Conservation (phyloP, 2,888 invertebrate species). For the Watsonalla binaria region DNA sequence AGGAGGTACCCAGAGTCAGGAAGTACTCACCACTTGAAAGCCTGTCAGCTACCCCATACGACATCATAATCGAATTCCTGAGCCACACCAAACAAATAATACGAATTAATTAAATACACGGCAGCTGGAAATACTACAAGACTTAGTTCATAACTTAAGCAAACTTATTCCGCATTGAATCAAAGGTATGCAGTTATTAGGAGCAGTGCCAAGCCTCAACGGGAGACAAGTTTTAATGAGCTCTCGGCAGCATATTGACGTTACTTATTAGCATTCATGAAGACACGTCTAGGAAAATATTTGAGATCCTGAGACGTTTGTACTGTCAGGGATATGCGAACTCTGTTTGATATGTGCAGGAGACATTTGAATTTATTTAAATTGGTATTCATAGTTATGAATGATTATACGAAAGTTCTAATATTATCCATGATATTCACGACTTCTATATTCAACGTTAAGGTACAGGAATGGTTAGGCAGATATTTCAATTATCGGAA, state of each 20-base stretch:
- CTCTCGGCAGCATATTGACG: slow-evolving; percentile 17
- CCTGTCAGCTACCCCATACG: no score
- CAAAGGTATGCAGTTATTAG: slow-evolving; percentile 26
- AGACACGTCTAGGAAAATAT: slow-evolving; percentile 10
- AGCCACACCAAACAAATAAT: no score
- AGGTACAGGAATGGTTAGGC: no score
- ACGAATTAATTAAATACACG: slow-evolving; percentile 3
- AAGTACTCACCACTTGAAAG: no score
- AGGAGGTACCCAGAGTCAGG: no score
- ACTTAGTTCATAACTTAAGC: slow-evolving; percentile 12
- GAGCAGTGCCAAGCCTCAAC: background rate
- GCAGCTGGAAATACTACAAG: slow-evolving; percentile 4
- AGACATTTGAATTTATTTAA: background rate
- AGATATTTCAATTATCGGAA: no score
- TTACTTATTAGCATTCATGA: slow-evolving; percentile 18
- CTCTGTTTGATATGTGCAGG: background rate
- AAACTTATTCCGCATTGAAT: slow-evolving; percentile 18
- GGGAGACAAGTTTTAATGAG: slow-evolving; percentile 28
- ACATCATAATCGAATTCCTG: no score
- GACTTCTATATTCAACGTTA: no score
- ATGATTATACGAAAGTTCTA: no score
- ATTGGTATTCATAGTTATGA: no score
- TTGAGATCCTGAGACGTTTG: slow-evolving; percentile 4
- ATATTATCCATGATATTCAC: no score
- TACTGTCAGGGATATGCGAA: slow-evolving; percentile 4